A percentile compares a stretch with the other conserved stretches of the same genome.
phyloP scores from a whole-genome alignment of 2,113 vertebrate genomes.

The Entosphenus tridentatus region DNA sequence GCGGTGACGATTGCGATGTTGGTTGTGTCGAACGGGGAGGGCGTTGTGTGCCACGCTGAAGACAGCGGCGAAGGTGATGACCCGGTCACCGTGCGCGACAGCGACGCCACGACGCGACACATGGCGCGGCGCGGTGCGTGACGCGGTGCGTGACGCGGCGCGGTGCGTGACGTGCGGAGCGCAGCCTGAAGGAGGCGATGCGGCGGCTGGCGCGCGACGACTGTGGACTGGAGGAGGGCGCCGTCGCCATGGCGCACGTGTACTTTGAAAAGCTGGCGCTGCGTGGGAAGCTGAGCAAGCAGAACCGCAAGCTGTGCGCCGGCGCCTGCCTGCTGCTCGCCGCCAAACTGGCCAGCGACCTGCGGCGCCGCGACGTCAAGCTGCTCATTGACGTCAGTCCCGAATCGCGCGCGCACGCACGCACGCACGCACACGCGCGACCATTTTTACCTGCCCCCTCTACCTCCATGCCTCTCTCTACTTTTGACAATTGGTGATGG shows the following conservation, averaged over 20 bases:
- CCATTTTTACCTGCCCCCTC: background rate
- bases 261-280: conserved; percentile 97
- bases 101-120: too few species aligned
- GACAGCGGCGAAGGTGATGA: too few species aligned
- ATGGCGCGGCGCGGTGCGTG: too few species aligned
- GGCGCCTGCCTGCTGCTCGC: conserved; percentile 81
- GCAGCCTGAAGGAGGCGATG: conserved; percentile 81
- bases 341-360: conserved; percentile 85
- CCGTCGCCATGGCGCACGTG: conserved; percentile 90
- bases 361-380: conserved; percentile 90
- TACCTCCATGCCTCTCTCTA: background rate
- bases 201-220: conserved; percentile 76
- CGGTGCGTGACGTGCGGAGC: conserved; percentile 5
- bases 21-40: too few species aligned
- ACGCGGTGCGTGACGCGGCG: too few species aligned
- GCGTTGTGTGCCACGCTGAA: too few species aligned
- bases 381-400: conserved; percentile 74
- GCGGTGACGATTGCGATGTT: too few species aligned
- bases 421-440: background rate
- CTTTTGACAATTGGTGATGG: too few species aligned
- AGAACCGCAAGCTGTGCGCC: conserved; percentile 89
- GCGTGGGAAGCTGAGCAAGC: conserved; percentile 89
- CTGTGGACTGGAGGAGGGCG: conserved; percentile 75
- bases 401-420: background rate
- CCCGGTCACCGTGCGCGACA: too few species aligned